A percentile compares a stretch with the other conserved stretches of the same genome.
Conservation (phyloP, 1,140 invertebrate genomes). For the Drosophila pachea region DNA sequence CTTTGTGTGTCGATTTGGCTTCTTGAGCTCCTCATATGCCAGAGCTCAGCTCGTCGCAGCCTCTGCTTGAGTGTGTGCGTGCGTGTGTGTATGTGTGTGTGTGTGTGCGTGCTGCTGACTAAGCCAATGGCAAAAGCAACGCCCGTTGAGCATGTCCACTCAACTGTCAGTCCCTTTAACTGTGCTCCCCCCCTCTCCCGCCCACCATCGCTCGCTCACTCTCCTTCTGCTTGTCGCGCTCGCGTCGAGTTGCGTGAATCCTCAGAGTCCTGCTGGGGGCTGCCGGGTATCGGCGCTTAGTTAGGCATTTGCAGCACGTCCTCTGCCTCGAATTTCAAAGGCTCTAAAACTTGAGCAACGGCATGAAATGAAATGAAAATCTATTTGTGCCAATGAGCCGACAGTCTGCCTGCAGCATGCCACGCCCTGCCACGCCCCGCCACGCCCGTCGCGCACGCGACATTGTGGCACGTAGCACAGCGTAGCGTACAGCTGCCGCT, state of each 20-base stretch:
- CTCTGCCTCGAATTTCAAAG: conserved; percentile 57
- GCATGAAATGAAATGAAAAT: conserved; percentile 58
- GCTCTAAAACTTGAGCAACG: conserved; percentile 32
- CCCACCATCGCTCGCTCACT: conserved; percentile 52
- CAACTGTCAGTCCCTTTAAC: conserved; percentile 9
- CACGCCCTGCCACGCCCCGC: not conserved
- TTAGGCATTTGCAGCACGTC: conserved; percentile 62
- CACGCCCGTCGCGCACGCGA: conserved; percentile 19
- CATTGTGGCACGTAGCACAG: conserved; percentile 58
- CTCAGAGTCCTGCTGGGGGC: conserved; percentile 8
- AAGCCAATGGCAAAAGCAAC: conserved; percentile 21
- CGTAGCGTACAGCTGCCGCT: conserved; percentile 13
- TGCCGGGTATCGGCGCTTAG: conserved; percentile 22
- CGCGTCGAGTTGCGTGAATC: conserved; percentile 40
- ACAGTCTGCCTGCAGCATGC: conserved; percentile 11
- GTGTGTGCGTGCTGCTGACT: conserved; percentile 26
- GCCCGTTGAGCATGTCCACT: conserved; percentile 5
- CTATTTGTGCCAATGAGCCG: conserved; percentile 46
- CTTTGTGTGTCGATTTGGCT: conserved; percentile 17
- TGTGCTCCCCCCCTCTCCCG: conserved; percentile 7
- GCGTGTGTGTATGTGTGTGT: not conserved
- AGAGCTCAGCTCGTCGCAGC: conserved; percentile 30
- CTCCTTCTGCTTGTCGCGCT: conserved; percentile 42
- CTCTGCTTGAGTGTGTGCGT: too few relatives aligned
- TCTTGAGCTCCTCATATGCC: conserved; percentile 44